Evolutionary conservation across 2,113 vertebrate genomes (phyloP), one percentile per base, ranked within the genome.

Genomic region (Heterotis niloticus): DNA sequence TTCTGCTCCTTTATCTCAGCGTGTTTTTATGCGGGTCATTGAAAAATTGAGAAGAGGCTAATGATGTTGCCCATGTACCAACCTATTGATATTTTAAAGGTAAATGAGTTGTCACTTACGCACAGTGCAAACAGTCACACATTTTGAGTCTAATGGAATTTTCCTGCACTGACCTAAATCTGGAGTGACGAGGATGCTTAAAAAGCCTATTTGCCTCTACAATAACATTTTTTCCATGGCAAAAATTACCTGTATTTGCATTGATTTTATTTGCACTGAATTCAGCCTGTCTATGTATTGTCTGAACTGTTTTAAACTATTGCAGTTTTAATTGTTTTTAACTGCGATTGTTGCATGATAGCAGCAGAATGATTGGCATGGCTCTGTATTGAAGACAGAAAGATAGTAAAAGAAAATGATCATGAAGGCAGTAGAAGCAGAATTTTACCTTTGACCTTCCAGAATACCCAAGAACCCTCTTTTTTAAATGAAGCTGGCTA

Each of bases 401-500:
- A 7, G 17, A 44, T 26, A 12, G 13, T 12, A 64, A 23, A 66
- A 44, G n/a, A 17, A 24, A 54, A 26, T 28, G 24, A 24, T 51
- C 23, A 77, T 12, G 29, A 67, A 66, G 16, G 23, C 18, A 23
- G 28, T 10, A 65, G n/a, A 65, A 65, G 24, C 7, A 44, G 54
- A 18, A 18, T 17, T 60, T 51, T 34, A 69, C 77, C 77, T 60
- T 34, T 60, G 28, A 59, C n/a, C 66, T 10, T 10, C 17, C 17
- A 23, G 51, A 23, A 69, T 29, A 11, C 13, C 26, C 23, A 17
- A 56, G 18, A 69, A 59, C 20, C 7, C 5, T 18, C n/a, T 70
- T 78, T 78, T 78, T 54, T 69, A 52, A 73, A 64, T 52, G 29
- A 72, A 62, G 70, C 51, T 65, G 34, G 54, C 71, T 75, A 60